Conservation (phyloP, 2,797 vertebrate genomes). For the Chaetodon trifasciatus region DNA sequence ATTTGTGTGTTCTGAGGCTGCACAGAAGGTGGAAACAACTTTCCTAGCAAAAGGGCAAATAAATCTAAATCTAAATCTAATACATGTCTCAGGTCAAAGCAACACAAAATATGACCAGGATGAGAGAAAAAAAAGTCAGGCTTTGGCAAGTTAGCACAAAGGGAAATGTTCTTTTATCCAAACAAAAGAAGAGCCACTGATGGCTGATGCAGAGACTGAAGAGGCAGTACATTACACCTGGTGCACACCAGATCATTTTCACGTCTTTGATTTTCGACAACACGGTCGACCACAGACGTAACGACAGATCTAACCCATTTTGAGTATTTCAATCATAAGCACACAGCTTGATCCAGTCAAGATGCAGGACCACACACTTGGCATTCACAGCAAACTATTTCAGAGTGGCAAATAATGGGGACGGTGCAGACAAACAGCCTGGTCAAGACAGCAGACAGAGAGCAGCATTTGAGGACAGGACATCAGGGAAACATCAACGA, state of each 20-base stretch:
- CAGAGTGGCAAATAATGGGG: conserved; percentile 12
- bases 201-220: conserved; percentile 35
- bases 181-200: conserved; percentile 44
- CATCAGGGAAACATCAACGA: conserved; percentile 61
- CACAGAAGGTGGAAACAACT: no score
- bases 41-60: no score
- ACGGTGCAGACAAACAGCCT: conserved; percentile 14
- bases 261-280: no score
- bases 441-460: conserved; percentile 29
- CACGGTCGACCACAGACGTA: no score
- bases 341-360: no score
- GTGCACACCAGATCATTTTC: no score
- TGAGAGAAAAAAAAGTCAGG: not conserved
- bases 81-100: conserved; percentile 19
- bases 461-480: conserved; percentile 49
- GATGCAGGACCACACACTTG: no score
- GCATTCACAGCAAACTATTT: no score
- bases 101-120: conserved; percentile 26
- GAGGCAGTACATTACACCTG: conserved; percentile 23
- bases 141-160: conserved; percentile 15
- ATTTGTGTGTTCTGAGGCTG: no score
- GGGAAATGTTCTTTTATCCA: conserved; percentile 40
- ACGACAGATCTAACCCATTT: no score
- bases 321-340: no score
- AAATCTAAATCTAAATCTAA: no score